Percentiles rank a stretch among this genome's conserved stretches.
phyloP scores from a whole-genome alignment of 2,888 invertebrate species.

The Zhuqinia jingwanae region DNA sequence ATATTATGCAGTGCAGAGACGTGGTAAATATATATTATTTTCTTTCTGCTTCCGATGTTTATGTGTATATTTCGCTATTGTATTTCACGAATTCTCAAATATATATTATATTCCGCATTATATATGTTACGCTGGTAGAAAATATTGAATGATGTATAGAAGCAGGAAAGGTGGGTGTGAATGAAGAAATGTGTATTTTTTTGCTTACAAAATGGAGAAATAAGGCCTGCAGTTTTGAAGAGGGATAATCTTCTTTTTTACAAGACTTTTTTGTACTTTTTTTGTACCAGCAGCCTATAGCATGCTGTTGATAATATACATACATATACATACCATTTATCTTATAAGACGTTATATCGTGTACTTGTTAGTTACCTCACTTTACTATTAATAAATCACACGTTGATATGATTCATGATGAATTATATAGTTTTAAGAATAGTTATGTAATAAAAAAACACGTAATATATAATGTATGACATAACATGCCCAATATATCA shows the following conservation, averaged over 20 bases:
- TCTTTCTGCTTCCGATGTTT: constrained; percentile 12
- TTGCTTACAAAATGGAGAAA: background rate
- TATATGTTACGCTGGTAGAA: constrained; percentile 18
- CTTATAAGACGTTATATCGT: background rate
- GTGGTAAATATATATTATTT: background rate
- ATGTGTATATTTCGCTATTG: constrained; percentile 38
- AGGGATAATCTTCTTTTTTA: constrained; percentile 36
- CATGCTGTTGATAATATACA: background rate
- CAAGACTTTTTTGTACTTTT: constrained; percentile 46
- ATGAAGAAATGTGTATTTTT: background rate
- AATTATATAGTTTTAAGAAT: background rate
- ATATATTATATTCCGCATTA: constrained; percentile 30
- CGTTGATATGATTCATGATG: background rate
- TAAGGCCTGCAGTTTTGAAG: background rate
- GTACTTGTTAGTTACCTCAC: constrained; percentile 50
- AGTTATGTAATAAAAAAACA: background rate
- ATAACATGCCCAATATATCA: background rate
- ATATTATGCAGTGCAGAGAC: background rate
- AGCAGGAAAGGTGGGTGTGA: background rate
- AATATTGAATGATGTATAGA: constrained; percentile 10
- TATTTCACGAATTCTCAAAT: background rate
- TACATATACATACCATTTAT: background rate
- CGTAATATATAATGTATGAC: background rate
- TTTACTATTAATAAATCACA: constrained; percentile 1
- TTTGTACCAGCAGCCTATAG: constrained; percentile 42